Base-by-base conservation (phyloP, 2,113 vertebrate species). In the Gila orcuttii region DNA sequence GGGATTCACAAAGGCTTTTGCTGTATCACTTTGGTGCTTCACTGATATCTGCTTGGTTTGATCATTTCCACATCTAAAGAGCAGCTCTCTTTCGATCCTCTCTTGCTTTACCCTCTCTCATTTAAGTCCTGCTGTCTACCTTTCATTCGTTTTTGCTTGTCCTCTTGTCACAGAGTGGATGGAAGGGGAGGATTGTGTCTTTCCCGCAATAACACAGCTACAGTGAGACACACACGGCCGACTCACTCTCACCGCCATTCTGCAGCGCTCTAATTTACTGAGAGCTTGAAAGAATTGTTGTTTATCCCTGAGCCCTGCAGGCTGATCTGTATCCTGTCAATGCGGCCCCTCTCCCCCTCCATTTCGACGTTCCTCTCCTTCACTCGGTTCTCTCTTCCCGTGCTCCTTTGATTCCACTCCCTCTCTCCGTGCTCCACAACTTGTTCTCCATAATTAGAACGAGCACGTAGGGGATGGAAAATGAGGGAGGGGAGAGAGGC, bases 401-500 rank as follows among this genome's bases (percentile, higher is more conserved):
- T 79, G 62, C 76, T 88, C 76, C 85, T 89, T 88, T 90, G 88
- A 90, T 90, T 89, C 82, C 60, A 78, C 84, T 79, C 36, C 66
- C 82, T 85, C 86, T 60, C 83, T 83, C 78, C 33, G 73, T 28
- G 60, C 79, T 83, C 79, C 77, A 85, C 87, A 78, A 85, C 86
- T 87, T 88, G 85, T 88, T 89, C 85, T 80, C 87, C 88, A 75
- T 90, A 90, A 90, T 90, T 90, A 90, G 90, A 89, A 88, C 88
- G 85, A 88, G 90, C 88, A 89, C 84, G 84, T 73, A 87, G 78
- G 80, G 31, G 80, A 83, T 69, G 66, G 50, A 84, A 79, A 69
- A 68, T 66, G 68, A 39, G 66, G 77, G 79, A 82, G 71, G 69
- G 62, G 52, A 85, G 57, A 66, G 76, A 62, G 85, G 83, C 47